Base-by-base conservation (phyloP, 1,140 invertebrate genomes). In the Drosophila baimaii region DNA sequence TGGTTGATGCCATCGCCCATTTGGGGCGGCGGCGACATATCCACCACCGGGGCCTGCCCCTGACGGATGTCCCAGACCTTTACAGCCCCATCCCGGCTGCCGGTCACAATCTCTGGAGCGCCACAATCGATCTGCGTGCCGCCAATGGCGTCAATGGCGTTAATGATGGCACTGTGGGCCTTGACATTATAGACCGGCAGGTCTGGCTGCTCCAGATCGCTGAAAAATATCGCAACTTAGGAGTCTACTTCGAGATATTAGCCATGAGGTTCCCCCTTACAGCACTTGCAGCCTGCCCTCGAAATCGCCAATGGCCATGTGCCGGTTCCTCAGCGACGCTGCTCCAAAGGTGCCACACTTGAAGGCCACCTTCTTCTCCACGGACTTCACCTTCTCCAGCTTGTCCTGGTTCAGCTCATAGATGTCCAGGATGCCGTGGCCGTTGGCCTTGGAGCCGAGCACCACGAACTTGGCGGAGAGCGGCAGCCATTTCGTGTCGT, bases 41-140 rank as follows among this genome's bases (percentile, higher is more conserved):
- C 95, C 0, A 97, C 97, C 0, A 99, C 98, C 1, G 98, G 97
- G 33, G 93, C 94, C 79, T 95, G 95, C 90, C 97, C 97, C 91
- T 98, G 97, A 7, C 98, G 93, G 7, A 96, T 95, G 93, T 99
- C 98, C 98, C 98, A 99, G 1, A 99, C 95, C 94, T 98, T 99
- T 0, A 99, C 98, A 77, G 94, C 95, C 5, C 98, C 98, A 95
- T 99, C 98, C 93, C 96, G 94, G 77, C 97, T 97, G 13, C 97
- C 98, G 17, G 98, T 99, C 1, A 96, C 97, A 78, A 99, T 95
- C 95, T 99, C 98, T 25, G 98, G 97, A 8, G 98, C 97, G 23
- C 97, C 98, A 92, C 95, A 97, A 41, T 97, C 96, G 17, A 95
- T 92, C 49, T 93, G 95, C 21, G 95, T 94, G 8, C 98, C 98